These are phyloP conservation scores for Catajapyx aquilonaris DNA, from an alignment of 1,140 invertebrate species.

Conservation along the genomic window DNA sequence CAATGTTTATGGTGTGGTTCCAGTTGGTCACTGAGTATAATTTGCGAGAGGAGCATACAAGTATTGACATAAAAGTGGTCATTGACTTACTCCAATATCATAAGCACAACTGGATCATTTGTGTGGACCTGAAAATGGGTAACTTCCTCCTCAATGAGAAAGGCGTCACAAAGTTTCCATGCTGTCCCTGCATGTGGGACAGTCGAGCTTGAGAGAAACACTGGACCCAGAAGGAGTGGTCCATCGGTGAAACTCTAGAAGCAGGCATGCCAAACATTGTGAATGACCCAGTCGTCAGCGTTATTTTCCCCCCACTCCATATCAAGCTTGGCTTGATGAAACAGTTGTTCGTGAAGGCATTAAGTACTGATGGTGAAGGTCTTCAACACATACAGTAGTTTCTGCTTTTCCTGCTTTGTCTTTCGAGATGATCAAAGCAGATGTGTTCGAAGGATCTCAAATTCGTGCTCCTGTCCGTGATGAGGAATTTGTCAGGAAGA, in stretches of 20 bases:
- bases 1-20: background rate
- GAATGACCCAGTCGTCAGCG: constrained; percentile 9
- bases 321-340: constrained; percentile 9
- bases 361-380: constrained; percentile 4
- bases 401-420: constrained; percentile 3
- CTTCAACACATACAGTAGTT: constrained; percentile 7
- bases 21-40: constrained; percentile 2
- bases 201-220: constrained; percentile 9
- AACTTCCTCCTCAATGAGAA: constrained; percentile 8
- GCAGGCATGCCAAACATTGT: constrained; percentile 5
- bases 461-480: constrained; percentile 2
- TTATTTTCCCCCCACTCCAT: constrained; percentile 8
- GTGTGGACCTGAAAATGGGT: constrained; percentile 11
- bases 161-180: constrained; percentile 11
- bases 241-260: constrained; percentile 6
- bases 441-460: constrained; percentile 8
- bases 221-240: constrained; percentile 10
- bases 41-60: constrained; percentile 6
- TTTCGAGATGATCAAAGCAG: constrained; percentile 8
- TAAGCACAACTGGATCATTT: constrained; percentile 9
- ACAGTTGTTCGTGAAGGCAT: no score
- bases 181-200: constrained; percentile 13
- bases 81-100: constrained; percentile 8
- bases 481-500: background rate
- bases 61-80: constrained; percentile 6